A percentile compares a stretch with the other conserved stretches of the same genome.
These are phyloP conservation scores for Chrysolina oricalcia DNA, from an alignment of 2,888 invertebrate species.

Conservation along the genomic window DNA sequence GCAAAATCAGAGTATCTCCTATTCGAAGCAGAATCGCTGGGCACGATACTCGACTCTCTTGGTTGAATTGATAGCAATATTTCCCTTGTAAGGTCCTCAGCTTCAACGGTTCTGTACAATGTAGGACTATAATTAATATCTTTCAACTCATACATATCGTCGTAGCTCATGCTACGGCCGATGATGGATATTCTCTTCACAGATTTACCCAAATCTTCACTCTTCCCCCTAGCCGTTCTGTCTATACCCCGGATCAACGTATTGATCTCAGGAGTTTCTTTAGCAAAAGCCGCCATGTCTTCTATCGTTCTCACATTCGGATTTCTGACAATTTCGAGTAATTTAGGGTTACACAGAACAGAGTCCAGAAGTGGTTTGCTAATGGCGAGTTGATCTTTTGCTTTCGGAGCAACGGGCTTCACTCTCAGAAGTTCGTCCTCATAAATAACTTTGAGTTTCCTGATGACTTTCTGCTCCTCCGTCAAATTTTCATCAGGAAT, in stretches of 20 bases:
- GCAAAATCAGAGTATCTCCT: conserved; percentile 53
- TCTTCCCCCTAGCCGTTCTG: conserved; percentile 37
- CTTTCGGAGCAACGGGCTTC: conserved; percentile 64
- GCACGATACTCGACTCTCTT: conserved; percentile 48
- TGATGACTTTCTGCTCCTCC: conserved; percentile 64
- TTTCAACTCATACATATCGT: conserved; percentile 55
- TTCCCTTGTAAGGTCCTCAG: conserved; percentile 51
- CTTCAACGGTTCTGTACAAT: conserved; percentile 51
- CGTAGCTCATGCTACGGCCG: conserved; percentile 57
- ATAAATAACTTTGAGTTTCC: conserved; percentile 64
- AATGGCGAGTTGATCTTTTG: conserved; percentile 66
- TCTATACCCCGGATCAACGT: conserved; percentile 36
- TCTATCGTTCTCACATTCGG: conserved; percentile 62
- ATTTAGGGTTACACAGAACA: conserved; percentile 65
- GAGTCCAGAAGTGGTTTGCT: conserved; percentile 68
- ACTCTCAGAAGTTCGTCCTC: conserved; percentile 59
- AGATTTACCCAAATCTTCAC: conserved; percentile 33
- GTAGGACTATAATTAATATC: conserved; percentile 30
- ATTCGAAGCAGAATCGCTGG: conserved; percentile 58
- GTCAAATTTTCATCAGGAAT: conserved; percentile 63
- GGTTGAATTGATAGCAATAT: conserved; percentile 37
- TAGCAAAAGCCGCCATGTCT: conserved; percentile 45
- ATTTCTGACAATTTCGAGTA: conserved; percentile 63
- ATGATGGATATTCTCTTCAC: conserved; percentile 44
- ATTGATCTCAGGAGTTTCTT: conserved; percentile 39